Percentiles rank a stretch among this genome's conserved stretches.
Evolutionary conservation across 2,797 vertebrate species (phyloP).

Genomic region (Tokudaia tokunoshimensis): DNA sequence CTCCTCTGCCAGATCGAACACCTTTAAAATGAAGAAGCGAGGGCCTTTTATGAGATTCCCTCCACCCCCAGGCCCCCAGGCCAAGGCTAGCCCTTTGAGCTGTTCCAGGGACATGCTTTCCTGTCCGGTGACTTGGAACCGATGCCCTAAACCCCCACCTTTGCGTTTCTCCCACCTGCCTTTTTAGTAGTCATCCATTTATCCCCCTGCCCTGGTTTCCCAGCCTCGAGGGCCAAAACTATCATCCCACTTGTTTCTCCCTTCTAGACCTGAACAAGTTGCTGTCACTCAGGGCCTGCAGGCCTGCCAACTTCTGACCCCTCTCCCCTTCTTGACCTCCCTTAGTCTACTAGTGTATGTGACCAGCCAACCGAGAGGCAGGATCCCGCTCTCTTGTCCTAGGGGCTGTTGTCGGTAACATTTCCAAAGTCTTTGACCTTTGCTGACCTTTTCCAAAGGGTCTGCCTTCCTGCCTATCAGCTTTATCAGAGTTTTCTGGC

Average conservation of each 20-base stretch:
- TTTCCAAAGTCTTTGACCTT: constrained; percentile 83
- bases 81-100: constrained; percentile 75
- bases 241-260: constrained; percentile 80
- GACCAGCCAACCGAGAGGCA: constrained; percentile 86
- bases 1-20: constrained; percentile 77
- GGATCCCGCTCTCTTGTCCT: constrained; percentile 78
- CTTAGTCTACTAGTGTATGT: constrained; percentile 76
- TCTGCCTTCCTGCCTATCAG: constrained; percentile 60
- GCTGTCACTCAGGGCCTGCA: constrained; percentile 68
- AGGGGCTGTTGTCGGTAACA: constrained; percentile 65
- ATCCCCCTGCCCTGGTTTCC: constrained; percentile 63
- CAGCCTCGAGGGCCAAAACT: constrained; percentile 85
- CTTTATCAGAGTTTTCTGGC: constrained; percentile 36
- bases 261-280: constrained; percentile 87
- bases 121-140: constrained; percentile 82
- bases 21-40: constrained; percentile 60
- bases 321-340: constrained; percentile 65
- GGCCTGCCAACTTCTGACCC: constrained; percentile 79
- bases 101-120: constrained; percentile 60
- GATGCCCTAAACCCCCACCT: constrained; percentile 80
- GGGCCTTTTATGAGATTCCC: constrained; percentile 78
- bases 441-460: constrained; percentile 73
- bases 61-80: constrained; percentile 47
- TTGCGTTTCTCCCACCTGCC: constrained; percentile 82
- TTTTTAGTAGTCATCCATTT: constrained; percentile 79